These are phyloP conservation scores for Diarsia mendica DNA, from an alignment of 2,888 invertebrate genomes.

Conservation along the genomic window DNA sequence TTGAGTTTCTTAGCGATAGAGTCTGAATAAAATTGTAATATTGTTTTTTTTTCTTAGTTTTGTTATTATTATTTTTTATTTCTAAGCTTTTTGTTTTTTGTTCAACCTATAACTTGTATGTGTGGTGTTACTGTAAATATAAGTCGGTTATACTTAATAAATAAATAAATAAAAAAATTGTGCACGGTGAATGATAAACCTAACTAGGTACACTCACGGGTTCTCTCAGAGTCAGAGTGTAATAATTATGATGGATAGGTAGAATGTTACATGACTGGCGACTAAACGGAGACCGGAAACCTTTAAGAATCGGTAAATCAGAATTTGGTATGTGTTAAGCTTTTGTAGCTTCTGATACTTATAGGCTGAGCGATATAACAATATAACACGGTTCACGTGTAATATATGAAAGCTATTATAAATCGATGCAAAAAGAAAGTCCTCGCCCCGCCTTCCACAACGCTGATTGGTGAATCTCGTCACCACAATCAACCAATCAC, in stretches of 20 bases:
- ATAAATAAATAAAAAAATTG: too few relatives aligned
- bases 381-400: background rate
- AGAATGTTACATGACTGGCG: background rate
- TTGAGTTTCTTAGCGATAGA: too few relatives aligned
- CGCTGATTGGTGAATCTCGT: constrained; percentile 73
- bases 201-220: too few relatives aligned
- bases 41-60: too few relatives aligned
- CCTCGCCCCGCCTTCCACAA: constrained; percentile 60
- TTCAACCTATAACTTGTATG: too few relatives aligned
- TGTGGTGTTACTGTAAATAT: too few relatives aligned
- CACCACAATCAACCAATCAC: constrained; percentile 74
- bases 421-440: constrained; percentile 36
- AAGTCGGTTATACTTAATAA: too few relatives aligned
- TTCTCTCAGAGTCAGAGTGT: background rate
- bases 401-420: constrained; percentile 8
- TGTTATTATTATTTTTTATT: too few relatives aligned
- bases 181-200: too few relatives aligned
- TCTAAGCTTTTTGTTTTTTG: too few relatives aligned
- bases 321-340: background rate
- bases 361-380: background rate
- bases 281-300: background rate
- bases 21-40: too few relatives aligned
- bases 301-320: background rate
- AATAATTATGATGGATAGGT: background rate
- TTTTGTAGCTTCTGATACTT: background rate